Conservation (phyloP, 2,888 invertebrate genomes). For the Coleophora flavipennella region DNA sequence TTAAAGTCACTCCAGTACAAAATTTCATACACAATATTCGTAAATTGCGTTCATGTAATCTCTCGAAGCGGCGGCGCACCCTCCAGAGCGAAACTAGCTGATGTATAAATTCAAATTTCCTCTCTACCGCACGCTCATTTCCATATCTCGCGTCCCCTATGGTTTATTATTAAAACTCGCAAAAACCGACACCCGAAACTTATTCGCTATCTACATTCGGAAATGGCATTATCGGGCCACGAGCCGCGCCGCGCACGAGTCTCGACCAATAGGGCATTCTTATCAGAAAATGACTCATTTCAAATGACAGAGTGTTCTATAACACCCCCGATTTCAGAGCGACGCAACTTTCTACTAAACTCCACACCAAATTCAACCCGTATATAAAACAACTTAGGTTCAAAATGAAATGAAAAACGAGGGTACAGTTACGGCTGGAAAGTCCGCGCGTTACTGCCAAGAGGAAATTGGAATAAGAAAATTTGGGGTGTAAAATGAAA, state of each 20-base stretch:
- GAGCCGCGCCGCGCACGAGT: conserved; percentile 64
- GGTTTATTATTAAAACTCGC: conserved; percentile 69
- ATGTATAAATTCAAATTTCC: conserved; percentile 73
- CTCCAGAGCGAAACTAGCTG: conserved; percentile 68
- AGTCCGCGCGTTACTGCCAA: conserved; percentile 49
- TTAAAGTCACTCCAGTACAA: conserved; percentile 23
- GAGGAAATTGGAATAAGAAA: conserved; percentile 84
- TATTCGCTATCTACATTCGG: conserved; percentile 66
- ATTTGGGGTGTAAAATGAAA: conserved; percentile 84
- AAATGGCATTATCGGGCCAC: conserved; percentile 67
- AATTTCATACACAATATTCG: conserved; percentile 26
- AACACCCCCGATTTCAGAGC: conserved; percentile 44
- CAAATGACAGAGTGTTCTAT: conserved; percentile 76
- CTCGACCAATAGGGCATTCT: conserved; percentile 74
- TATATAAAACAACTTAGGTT: not conserved
- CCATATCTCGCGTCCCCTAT: conserved; percentile 67
- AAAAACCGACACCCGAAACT: conserved; percentile 62
- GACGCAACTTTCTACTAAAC: conserved; percentile 27
- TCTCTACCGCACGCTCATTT: conserved; percentile 70
- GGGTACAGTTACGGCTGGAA: conserved; percentile 37
- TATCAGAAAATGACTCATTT: conserved; percentile 83
- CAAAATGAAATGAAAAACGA: not conserved
- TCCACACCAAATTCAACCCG: conserved; percentile 12
- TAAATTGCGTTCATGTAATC: conserved; percentile 38
- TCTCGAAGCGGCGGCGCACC: conserved; percentile 36